These are phyloP conservation scores for Xanthorhoe designata DNA, from an alignment of 2,888 invertebrate species.

Conservation along the genomic window DNA sequence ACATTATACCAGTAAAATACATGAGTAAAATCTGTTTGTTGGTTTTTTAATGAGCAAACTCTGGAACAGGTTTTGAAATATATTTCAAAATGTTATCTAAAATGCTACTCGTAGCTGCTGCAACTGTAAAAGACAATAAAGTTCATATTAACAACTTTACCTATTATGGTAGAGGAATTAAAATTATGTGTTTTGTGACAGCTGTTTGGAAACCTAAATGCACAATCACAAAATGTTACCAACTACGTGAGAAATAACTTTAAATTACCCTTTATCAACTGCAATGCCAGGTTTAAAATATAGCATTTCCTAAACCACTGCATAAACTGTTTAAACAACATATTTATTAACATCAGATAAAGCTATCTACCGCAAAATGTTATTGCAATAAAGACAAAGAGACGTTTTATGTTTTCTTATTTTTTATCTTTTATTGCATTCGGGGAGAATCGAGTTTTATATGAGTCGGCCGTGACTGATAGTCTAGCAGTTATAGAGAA, in stretches of 20 bases:
- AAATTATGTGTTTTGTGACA: background rate
- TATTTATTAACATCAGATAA: slow-evolving; percentile 75
- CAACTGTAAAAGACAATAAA: too few species aligned
- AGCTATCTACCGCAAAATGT: slow-evolving; percentile 64
- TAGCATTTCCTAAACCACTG: slow-evolving; percentile 16
- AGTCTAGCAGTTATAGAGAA: slow-evolving; percentile 47
- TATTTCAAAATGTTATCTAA: too few species aligned
- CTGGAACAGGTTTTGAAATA: too few species aligned
- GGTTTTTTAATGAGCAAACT: too few species aligned
- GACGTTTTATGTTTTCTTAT: slow-evolving; percentile 66
- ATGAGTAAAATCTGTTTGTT: too few species aligned
- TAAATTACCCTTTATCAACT: slow-evolving; percentile 4
- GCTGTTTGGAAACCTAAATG: slow-evolving; percentile 1
- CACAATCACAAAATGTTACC: background rate
- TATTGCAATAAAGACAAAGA: slow-evolving; percentile 64
- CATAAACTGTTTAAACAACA: slow-evolving; percentile 58
- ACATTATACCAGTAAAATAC: too few species aligned
- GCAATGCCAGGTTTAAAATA: slow-evolving; percentile 11
- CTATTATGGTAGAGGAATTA: background rate
- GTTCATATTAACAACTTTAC: background rate
- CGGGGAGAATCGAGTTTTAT: slow-evolving; percentile 46
- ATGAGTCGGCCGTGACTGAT: slow-evolving; percentile 58
- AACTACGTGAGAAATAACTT: slow-evolving; percentile 22
- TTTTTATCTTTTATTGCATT: slow-evolving; percentile 79
- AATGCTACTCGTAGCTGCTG: too few species aligned